Evolutionary conservation across 2,113 vertebrate genomes (phyloP).

Genomic region (Acanthisitta chloris): DNA sequence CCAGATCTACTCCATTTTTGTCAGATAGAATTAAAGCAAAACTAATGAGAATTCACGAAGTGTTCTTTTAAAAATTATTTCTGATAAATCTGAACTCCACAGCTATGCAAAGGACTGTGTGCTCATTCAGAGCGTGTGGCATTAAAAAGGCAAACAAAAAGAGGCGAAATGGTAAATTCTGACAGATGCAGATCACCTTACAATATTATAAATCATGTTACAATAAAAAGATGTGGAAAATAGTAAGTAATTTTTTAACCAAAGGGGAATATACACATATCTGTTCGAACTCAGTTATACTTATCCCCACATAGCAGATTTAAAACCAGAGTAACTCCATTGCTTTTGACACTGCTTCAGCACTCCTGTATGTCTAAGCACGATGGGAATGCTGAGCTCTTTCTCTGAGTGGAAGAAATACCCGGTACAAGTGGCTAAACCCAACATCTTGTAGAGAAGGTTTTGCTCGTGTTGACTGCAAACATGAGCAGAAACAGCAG

Average conservation of each 20-base stretch:
- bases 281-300: background rate
- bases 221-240: background rate
- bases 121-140: background rate
- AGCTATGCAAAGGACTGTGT: background rate
- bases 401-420: background rate
- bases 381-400: background rate
- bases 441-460: background rate
- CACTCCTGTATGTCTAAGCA: background rate
- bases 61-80: background rate
- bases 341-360: background rate
- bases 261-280: background rate
- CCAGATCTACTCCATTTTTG: background rate
- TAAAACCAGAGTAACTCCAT: background rate
- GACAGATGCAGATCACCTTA: background rate
- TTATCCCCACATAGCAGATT: background rate
- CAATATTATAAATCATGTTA: background rate
- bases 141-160: background rate
- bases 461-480: background rate
- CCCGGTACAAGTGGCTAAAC: background rate
- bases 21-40: background rate
- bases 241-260: background rate
- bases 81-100: background rate
- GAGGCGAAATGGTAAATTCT: background rate
- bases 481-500: background rate
- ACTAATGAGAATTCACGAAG: background rate